A percentile compares a stretch with the other conserved stretches of the same genome.
Conservation (phyloP, 2,888 invertebrate species). For the Protula sp. region DNA sequence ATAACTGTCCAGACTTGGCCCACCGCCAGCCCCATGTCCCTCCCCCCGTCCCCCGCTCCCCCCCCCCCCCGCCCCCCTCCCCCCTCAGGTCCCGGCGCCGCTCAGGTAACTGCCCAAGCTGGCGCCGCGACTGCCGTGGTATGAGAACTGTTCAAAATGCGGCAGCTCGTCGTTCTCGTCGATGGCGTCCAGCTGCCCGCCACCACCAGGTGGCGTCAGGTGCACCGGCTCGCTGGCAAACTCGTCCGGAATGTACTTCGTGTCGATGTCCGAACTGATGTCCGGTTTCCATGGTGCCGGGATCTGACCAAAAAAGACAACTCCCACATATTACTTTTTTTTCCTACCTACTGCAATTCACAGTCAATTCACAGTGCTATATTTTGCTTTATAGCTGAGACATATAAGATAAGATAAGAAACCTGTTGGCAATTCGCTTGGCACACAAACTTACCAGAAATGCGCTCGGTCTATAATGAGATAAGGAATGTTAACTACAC, state of each 20-base stretch:
- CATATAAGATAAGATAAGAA: not conserved
- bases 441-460: too few species aligned
- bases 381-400: not conserved
- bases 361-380: not conserved
- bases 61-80: too few species aligned
- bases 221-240: conserved; percentile 74
- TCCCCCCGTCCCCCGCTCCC: too few species aligned
- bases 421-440: too few species aligned
- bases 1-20: too few species aligned
- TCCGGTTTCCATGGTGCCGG: conserved; percentile 65
- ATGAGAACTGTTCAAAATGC: conserved; percentile 75
- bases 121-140: conserved; percentile 53
- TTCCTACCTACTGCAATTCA: too few species aligned
- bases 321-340: not conserved
- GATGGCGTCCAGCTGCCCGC: conserved; percentile 57
- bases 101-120: conserved; percentile 41
- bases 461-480: too few species aligned
- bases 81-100: too few species aligned
- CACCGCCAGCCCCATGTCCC: too few species aligned
- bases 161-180: conserved; percentile 62
- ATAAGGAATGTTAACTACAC: too few species aligned
- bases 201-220: conserved; percentile 83
- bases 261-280: conserved; percentile 88
- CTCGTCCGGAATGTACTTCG: conserved; percentile 52
- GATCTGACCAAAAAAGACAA: conserved; percentile 59